phyloP scores from a whole-genome alignment of 2,113 vertebrate genomes.

The Cyanocitta stelleri region DNA sequence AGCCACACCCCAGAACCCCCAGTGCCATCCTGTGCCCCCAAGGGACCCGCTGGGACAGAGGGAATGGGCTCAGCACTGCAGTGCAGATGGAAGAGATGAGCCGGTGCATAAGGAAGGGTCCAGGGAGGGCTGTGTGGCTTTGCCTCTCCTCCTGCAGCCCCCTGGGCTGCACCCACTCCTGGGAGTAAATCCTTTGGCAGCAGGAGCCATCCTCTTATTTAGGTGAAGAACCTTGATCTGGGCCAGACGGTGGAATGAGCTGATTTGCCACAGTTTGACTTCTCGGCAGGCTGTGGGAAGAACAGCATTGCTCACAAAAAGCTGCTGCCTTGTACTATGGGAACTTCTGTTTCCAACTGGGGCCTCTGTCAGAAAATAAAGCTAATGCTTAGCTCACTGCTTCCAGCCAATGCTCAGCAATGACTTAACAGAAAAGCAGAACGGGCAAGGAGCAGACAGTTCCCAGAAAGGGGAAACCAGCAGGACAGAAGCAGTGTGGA shows the following conservation, averaged over 20 bases:
- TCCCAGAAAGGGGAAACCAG: not conserved
- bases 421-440: slow-evolving; percentile 25
- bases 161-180: not conserved
- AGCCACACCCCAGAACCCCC: not conserved
- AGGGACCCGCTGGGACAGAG: accelerated
- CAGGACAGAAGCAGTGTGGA: not conserved
- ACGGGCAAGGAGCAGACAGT: not conserved
- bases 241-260: not conserved
- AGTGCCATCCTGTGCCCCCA: not conserved
- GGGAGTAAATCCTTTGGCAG: not conserved
- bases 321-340: not conserved
- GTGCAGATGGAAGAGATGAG: not conserved
- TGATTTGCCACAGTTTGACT: not conserved
- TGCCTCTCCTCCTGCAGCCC: not conserved
- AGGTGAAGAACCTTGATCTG: not conserved
- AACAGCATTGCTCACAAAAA: not conserved
- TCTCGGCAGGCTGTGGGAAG: not conserved
- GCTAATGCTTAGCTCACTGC: not conserved
- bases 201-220: not conserved
- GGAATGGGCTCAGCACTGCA: not conserved
- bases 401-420: not conserved
- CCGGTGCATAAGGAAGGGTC: not conserved
- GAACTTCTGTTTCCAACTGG: not conserved
- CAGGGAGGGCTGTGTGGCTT: not conserved
- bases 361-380: not conserved